phyloP scores from a whole-genome alignment of 1,140 invertebrate species.

The Nasonia vitripennis region DNA sequence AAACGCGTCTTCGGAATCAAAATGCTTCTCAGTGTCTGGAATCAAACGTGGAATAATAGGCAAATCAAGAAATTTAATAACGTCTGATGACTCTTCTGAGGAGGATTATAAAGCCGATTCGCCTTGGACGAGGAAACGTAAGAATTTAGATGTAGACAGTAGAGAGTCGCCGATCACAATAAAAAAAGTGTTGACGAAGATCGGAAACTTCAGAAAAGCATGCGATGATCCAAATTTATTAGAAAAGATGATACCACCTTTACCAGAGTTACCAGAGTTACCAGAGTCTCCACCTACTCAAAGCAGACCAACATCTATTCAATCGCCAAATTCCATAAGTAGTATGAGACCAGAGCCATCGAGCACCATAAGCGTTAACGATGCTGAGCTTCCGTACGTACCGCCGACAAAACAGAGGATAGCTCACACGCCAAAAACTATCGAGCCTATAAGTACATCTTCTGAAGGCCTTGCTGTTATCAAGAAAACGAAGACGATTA shows the following conservation, averaged over 20 bases:
- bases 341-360: too few relatives aligned
- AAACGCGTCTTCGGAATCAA: not conserved
- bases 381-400: not conserved
- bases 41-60: not conserved
- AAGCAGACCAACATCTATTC: too few relatives aligned
- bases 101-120: not conserved
- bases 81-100: not conserved
- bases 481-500: not conserved
- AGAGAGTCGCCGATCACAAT: not conserved
- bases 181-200: conserved; percentile 33
- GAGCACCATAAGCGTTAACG: not conserved
- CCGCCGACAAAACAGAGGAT: conserved; percentile 56
- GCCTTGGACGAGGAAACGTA: not conserved
- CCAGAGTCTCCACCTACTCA: too few relatives aligned
- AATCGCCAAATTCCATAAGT: too few relatives aligned
- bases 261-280: too few relatives aligned
- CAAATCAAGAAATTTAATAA: not conserved
- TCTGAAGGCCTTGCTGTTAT: not conserved
- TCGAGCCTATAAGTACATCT: not conserved
- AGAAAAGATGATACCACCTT: too few relatives aligned
- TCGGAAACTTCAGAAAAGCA: conserved; percentile 22
- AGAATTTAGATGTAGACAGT: too few relatives aligned
- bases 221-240: not conserved
- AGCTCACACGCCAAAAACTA: conserved; percentile 56
- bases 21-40: not conserved